phyloP scores from a whole-genome alignment of 1,140 invertebrate genomes.

The Procambarus clarkii region DNA sequence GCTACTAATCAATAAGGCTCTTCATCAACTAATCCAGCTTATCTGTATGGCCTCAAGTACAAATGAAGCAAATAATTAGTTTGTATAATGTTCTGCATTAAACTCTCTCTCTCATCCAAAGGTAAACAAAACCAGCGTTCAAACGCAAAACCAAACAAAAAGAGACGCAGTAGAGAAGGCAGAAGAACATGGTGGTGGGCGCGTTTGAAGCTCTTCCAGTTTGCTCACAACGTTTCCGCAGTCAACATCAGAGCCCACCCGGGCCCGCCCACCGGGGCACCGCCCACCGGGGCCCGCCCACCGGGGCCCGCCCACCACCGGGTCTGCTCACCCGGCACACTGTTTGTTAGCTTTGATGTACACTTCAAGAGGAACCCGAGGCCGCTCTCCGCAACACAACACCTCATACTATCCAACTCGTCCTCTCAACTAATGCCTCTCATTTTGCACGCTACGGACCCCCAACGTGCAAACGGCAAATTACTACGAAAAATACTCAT shows the following conservation, averaged over 20 bases:
- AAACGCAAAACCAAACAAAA: background rate
- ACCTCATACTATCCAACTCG: background rate
- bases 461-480: too few species aligned
- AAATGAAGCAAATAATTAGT: too few species aligned
- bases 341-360: conserved; percentile 17
- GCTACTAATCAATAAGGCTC: too few species aligned
- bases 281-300: background rate
- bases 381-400: background rate
- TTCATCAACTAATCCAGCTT: too few species aligned
- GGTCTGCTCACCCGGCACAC: background rate
- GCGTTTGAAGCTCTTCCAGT: background rate
- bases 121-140: too few species aligned
- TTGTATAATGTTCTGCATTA: too few species aligned
- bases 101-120: background rate
- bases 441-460: too few species aligned
- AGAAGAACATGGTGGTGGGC: background rate
- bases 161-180: background rate
- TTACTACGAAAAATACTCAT: too few species aligned
- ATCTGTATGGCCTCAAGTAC: too few species aligned
- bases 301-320: background rate
- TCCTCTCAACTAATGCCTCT: too few species aligned
- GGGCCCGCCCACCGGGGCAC: background rate
- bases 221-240: background rate
- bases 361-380: background rate
- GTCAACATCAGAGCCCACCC: background rate